These are phyloP conservation scores for Xanthia icteritia DNA, from an alignment of 2,888 invertebrate species.

Conservation along the genomic window DNA sequence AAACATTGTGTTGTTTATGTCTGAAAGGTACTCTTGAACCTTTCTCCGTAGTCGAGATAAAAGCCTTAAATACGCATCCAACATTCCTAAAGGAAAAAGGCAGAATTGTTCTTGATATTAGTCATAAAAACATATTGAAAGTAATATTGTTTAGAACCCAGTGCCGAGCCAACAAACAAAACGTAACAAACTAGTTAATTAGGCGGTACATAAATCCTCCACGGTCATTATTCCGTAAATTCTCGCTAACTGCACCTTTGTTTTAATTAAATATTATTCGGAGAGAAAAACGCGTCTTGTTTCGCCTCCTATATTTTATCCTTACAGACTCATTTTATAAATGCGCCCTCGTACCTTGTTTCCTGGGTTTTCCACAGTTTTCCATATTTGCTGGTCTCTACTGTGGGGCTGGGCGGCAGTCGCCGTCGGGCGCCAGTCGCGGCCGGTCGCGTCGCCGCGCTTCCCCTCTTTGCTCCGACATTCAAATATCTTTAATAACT, in stretches of 20 bases:
- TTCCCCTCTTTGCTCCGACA: slow-evolving; percentile 20
- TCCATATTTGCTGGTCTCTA: slow-evolving; percentile 47
- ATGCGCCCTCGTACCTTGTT: slow-evolving; percentile 59
- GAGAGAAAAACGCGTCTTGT: slow-evolving; percentile 58
- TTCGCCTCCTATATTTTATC: slow-evolving; percentile 55
- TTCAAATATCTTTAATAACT: slow-evolving; percentile 47
- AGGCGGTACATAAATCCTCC: slow-evolving; percentile 40
- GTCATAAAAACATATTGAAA: slow-evolving; percentile 20
- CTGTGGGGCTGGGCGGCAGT: slow-evolving; percentile 52
- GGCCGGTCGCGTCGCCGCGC: slow-evolving; percentile 71
- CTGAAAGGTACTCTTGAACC: slow-evolving; percentile 29
- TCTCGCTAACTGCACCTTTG: slow-evolving; percentile 54
- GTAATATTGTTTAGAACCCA: slow-evolving; percentile 16
- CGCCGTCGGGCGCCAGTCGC: slow-evolving; percentile 72
- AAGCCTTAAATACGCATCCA: slow-evolving; percentile 13
- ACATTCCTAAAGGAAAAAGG: slow-evolving; percentile 13
- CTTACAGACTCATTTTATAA: slow-evolving; percentile 57
- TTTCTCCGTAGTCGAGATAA: slow-evolving; percentile 12
- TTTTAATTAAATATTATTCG: slow-evolving; percentile 64
- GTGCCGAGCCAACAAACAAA: slow-evolving; percentile 30
- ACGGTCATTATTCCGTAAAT: slow-evolving; percentile 54
- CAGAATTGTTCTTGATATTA: slow-evolving; percentile 6
- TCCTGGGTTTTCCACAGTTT: slow-evolving; percentile 60
- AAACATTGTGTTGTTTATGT: slow-evolving; percentile 52
- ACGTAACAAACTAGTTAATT: slow-evolving; percentile 56